These are phyloP conservation scores for Parambassis ranga DNA, from an alignment of 2,797 vertebrate genomes.

Conservation along the genomic window DNA sequence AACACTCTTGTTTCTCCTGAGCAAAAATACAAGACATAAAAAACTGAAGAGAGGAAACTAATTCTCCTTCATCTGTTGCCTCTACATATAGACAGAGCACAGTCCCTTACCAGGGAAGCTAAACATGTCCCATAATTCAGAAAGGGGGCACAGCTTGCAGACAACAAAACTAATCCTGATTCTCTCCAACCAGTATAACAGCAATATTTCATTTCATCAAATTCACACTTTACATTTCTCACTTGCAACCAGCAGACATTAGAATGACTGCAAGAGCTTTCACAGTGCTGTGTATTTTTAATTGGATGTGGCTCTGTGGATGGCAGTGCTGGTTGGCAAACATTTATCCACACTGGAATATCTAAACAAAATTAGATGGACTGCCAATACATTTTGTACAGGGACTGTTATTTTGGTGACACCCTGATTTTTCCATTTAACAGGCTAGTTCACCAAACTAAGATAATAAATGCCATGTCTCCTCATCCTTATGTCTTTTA, in stretches of 20 bases:
- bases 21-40: slow-evolving; percentile 21
- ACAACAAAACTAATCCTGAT: neutral
- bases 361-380: neutral
- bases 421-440: too few species aligned
- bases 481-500: too few species aligned
- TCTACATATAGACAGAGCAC: slow-evolving; percentile 31
- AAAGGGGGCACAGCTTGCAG: neutral
- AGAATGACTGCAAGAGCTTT: neutral
- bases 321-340: rapidly evolving
- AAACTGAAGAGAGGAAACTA: slow-evolving; percentile 44
- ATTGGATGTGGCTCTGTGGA: neutral
- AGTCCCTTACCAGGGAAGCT: slow-evolving; percentile 17
- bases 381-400: neutral
- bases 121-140: slow-evolving; percentile 36
- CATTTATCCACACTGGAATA: neutral
- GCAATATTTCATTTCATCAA: neutral
- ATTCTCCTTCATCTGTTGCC: slow-evolving; percentile 47
- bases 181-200: neutral
- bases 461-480: too few species aligned
- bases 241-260: neutral
- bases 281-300: neutral
- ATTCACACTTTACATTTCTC: neutral
- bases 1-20: slow-evolving; percentile 39
- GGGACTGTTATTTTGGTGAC: too few species aligned
- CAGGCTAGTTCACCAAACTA: neutral